Evolutionary conservation across 2,888 invertebrate genomes (phyloP), one percentile per base, ranked within the genome.

Genomic region (Perithous albicinctus): DNA sequence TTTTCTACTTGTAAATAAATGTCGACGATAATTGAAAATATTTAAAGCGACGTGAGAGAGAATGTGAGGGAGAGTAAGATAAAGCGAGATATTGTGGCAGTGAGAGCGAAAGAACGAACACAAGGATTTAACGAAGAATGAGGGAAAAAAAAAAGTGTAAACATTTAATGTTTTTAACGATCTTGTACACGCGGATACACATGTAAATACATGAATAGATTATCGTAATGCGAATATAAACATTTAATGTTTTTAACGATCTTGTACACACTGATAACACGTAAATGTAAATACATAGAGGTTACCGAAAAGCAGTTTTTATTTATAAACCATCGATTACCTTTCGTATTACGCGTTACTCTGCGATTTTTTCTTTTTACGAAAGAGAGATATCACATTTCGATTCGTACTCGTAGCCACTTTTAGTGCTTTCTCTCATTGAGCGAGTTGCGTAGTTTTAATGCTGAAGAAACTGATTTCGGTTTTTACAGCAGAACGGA

Each of bases 191-290:
- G 90, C 87, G 87, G 85, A 90, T 87, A 87, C 86, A 90, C 88
- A 89, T 91, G 91, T 92, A 91, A 90, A 92, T 91, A 92, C 86
- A 91, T 92, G 87, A 83, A 90, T 90, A 90, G 88, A 89, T 88
- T 89, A 90, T 89, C 89, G 85, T 90, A 89, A 89, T 88, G 89
- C 89, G 90, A 89, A 88, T 89, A 89, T 91, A 89, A 91, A 91
- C 91, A 91, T 92, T 92, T 90, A 90, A 92, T 91, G 91, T 91
- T 92, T 92, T 91, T 92, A 91, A 91, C 89, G 89, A 90, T 91
- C 91, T 92, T 91, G 92, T 92, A 92, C 90, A 92, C 91, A 91
- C 87, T 87, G 88, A 89, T 89, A 78, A 91, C 88, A 91, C 89
- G 88, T 90, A 91, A 90, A 90, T 91, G 91, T 92, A 92, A 92